phyloP scores from a whole-genome alignment of 1,140 invertebrate genomes.

The Sycobia sp. region DNA sequence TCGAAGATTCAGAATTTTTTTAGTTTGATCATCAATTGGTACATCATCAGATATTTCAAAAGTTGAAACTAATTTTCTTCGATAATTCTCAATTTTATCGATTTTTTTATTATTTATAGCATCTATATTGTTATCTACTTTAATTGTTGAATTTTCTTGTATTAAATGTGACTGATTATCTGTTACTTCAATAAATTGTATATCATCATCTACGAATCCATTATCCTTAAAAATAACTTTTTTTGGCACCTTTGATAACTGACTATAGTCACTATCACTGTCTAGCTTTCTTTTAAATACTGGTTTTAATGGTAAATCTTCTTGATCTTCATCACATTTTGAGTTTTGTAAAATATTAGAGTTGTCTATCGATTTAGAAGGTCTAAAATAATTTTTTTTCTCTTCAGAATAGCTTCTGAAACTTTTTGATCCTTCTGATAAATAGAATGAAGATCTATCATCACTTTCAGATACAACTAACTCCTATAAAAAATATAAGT shows the following conservation, averaged over 20 bases:
- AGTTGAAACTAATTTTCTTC: too few relatives aligned
- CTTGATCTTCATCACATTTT: too few relatives aligned
- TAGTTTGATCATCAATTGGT: not conserved
- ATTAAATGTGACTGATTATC: not conserved
- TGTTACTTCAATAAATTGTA: conserved; percentile 18
- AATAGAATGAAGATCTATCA: too few relatives aligned
- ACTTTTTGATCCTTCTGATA: too few relatives aligned
- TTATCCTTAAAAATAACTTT: conserved; percentile 30
- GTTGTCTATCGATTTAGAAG: too few relatives aligned
- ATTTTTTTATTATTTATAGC: not conserved
- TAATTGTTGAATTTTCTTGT: not conserved
- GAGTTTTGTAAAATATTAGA: too few relatives aligned
- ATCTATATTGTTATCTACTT: not conserved
- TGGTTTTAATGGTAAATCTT: too few relatives aligned
- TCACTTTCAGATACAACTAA: too few relatives aligned
- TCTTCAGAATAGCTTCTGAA: too few relatives aligned
- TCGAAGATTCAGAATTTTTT: conserved; percentile 6
- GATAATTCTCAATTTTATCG: not conserved
- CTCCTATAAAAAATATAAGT: too few relatives aligned
- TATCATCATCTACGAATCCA: conserved; percentile 15
- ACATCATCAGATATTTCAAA: not conserved
- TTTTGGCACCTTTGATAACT: conserved; percentile 32
- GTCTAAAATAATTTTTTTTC: too few relatives aligned
- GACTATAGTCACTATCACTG: not conserved
- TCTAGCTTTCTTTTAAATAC: conserved; percentile 22